Percentiles rank a stretch among this genome's conserved stretches.
phyloP scores from a whole-genome alignment of 64 coral and sea anemone genomes.

The Montipora cactus region DNA sequence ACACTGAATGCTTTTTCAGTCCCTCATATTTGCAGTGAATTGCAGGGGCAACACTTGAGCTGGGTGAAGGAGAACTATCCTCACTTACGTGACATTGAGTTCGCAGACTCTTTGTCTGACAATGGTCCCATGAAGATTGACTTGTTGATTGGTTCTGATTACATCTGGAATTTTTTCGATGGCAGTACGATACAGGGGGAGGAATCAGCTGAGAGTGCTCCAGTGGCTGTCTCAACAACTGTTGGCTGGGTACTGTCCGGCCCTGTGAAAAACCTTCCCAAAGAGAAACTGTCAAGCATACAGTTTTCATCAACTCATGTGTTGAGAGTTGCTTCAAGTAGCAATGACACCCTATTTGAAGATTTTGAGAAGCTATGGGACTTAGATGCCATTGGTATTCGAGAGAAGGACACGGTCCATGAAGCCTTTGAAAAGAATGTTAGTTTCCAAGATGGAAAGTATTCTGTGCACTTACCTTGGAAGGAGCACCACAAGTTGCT shows the following conservation, averaged over 20 bases:
- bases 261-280: background rate
- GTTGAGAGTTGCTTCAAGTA: background rate
- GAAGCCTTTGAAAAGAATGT: constrained; percentile 31
- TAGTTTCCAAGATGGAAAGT: constrained; percentile 29
- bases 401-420: no score
- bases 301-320: constrained; percentile 22
- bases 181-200: background rate
- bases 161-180: constrained; percentile 15
- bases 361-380: no score
- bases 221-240: background rate
- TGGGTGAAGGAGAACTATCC: background rate
- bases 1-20: no score
- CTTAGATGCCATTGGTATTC: no score
- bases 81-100: background rate
- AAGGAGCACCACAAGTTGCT: constrained; percentile 44
- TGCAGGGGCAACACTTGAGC: background rate
- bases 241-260: constrained; percentile 33
- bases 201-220: background rate
- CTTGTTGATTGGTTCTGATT: constrained; percentile 3
- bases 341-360: no score
- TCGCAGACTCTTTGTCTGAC: background rate
- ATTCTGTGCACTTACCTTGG: constrained; percentile 7
- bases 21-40: no score
- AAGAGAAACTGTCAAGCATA: constrained; percentile 20
- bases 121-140: background rate